phyloP scores from a whole-genome alignment of 2,113 vertebrate species.

The Embiotoca jacksoni region DNA sequence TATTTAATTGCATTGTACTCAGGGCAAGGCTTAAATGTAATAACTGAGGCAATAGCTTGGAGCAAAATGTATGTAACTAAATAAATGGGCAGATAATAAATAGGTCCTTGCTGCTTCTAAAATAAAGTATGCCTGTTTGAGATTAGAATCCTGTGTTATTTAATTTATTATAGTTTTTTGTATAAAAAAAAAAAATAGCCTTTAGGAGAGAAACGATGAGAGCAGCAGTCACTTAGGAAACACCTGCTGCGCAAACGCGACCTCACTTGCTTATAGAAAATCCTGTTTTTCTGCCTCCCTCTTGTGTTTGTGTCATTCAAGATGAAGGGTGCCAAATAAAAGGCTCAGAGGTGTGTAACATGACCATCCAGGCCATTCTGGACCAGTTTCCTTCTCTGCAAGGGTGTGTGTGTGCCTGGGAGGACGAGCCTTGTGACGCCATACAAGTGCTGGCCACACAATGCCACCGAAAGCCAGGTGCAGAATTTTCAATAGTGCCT shows the following conservation, averaged over 20 bases:
- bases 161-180: background rate
- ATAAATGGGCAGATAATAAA: conserved; percentile 12
- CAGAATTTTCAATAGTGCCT: conserved; percentile 46
- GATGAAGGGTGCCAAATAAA: conserved; percentile 86
- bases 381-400: conserved; percentile 80
- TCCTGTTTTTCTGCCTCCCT: conserved; percentile 59
- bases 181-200: background rate
- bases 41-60: conserved; percentile 57
- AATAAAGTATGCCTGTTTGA: conserved; percentile 3
- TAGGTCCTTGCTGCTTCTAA: background rate
- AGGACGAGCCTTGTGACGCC: conserved; percentile 80
- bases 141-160: background rate
- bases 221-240: conserved; percentile 18
- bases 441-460: conserved; percentile 78
- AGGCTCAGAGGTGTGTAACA: conserved; percentile 82
- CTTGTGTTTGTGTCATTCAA: conserved; percentile 73
- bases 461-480: conserved; percentile 87
- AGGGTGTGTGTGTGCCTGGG: conserved; percentile 84
- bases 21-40: conserved; percentile 51
- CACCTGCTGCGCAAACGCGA: conserved; percentile 54
- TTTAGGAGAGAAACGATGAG: conserved; percentile 3
- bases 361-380: conserved; percentile 82
- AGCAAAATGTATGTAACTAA: conserved; percentile 31
- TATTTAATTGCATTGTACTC: conserved; percentile 31
- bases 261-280: conserved; percentile 45